Evolutionary conservation across 2,888 invertebrate species (phyloP).

Genomic region (Leucozona laternaria): DNA sequence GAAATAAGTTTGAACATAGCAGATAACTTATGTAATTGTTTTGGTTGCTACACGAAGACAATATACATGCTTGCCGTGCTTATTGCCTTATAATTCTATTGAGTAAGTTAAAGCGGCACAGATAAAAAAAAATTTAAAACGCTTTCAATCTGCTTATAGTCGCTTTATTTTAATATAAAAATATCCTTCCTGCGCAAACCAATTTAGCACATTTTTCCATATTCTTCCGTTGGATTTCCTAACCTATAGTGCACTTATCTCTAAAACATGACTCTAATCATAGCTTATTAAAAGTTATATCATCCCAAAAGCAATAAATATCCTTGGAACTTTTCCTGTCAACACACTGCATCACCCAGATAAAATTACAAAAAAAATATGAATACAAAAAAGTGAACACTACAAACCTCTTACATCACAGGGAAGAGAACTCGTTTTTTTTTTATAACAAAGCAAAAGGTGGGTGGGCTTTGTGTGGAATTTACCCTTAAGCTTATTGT

Average conservation of each 20-base stretch:
- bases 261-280: constrained; percentile 60
- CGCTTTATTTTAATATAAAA: constrained; percentile 19
- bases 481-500: constrained; percentile 63
- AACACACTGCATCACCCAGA: constrained; percentile 53
- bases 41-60: no score
- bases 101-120: neutral
- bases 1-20: no score
- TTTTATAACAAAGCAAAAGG: constrained; percentile 28
- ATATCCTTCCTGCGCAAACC: neutral
- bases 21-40: no score
- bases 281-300: constrained; percentile 74
- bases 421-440: constrained; percentile 3
- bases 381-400: constrained; percentile 31
- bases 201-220: constrained; percentile 17
- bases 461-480: constrained; percentile 56
- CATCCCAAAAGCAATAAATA: constrained; percentile 71
- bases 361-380: constrained; percentile 2
- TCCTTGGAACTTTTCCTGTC: constrained; percentile 54
- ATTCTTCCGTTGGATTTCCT: constrained; percentile 14
- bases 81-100: no score
- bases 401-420: constrained; percentile 53
- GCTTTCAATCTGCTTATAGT: neutral
- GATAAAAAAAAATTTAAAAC: neutral
- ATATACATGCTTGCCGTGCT: no score
- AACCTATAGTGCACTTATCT: constrained; percentile 1